Percentiles rank a stretch among this genome's conserved stretches.
Evolutionary conservation across 2,113 vertebrate genomes (phyloP).

Genomic region (Sinosuthora webbiana): DNA sequence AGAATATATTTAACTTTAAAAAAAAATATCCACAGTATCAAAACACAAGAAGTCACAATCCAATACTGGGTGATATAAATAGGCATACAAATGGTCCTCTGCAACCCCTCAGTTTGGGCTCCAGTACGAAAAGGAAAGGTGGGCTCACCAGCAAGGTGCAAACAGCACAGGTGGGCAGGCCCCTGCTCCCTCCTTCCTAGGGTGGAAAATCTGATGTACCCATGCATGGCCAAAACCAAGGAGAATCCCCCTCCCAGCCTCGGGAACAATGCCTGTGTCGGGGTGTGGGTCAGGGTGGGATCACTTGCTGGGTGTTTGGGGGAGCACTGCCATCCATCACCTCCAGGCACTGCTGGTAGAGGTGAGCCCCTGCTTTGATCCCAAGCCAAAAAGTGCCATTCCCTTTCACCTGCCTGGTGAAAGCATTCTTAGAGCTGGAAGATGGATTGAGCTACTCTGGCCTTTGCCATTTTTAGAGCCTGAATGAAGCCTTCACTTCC

Average conservation of each 20-base stretch:
- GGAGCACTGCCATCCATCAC: background rate
- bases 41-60: slow-evolving; percentile 48
- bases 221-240: background rate
- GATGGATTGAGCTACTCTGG: background rate
- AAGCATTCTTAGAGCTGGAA: background rate
- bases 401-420: background rate
- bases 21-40: slow-evolving; percentile 10
- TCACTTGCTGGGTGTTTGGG: background rate
- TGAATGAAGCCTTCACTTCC: background rate
- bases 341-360: background rate
- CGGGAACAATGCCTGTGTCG: accelerated
- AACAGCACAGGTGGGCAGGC: accelerated
- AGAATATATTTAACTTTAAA: slow-evolving; percentile 32
- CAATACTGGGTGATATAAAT: background rate
- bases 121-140: accelerated
- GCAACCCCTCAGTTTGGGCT: background rate
- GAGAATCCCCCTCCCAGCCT: background rate
- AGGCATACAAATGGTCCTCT: background rate
- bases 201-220: background rate
- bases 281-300: background rate
- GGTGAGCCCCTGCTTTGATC: background rate
- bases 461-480: background rate
- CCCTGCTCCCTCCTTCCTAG: background rate
- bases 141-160: background rate
- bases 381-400: background rate